phyloP scores from a whole-genome alignment of 2,113 vertebrate genomes.

The Caloenas nicobarica region DNA sequence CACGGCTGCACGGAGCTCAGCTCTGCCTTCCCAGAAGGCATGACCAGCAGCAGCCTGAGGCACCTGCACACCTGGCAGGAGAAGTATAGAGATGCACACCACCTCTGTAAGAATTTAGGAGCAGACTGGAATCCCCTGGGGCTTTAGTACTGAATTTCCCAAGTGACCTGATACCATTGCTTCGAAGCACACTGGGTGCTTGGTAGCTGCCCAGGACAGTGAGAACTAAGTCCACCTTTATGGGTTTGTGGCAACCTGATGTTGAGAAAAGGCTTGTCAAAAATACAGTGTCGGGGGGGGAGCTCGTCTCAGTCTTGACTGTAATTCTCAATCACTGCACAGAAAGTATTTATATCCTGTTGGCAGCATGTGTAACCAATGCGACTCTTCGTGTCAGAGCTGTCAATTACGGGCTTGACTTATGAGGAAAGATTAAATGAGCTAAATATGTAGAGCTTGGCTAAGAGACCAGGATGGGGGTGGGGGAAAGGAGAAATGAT shows the following conservation, averaged over 20 bases:
- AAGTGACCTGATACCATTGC: not conserved
- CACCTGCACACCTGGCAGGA: not conserved
- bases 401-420: slow-evolving; percentile 69
- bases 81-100: not conserved
- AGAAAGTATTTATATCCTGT: slow-evolving; percentile 69
- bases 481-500: slow-evolving; percentile 47
- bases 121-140: not conserved
- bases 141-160: not conserved
- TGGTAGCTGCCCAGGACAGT: not conserved
- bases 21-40: not conserved
- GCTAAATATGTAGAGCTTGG: slow-evolving; percentile 71
- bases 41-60: not conserved
- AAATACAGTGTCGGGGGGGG: not conserved
- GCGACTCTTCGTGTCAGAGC: slow-evolving; percentile 62
- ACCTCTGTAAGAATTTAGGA: not conserved
- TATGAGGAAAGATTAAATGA: slow-evolving; percentile 72
- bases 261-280: not conserved
- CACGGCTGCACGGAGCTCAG: not conserved
- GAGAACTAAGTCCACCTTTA: not conserved
- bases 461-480: slow-evolving; percentile 47
- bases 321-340: slow-evolving; percentile 57
- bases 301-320: not conserved
- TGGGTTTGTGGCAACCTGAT: not conserved
- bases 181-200: not conserved
- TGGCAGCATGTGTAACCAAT: slow-evolving; percentile 68